Evolutionary conservation across 1,140 invertebrate genomes (phyloP), one percentile per base, ranked within the genome.

Genomic region (Polypedilum vanderplanki): DNA sequence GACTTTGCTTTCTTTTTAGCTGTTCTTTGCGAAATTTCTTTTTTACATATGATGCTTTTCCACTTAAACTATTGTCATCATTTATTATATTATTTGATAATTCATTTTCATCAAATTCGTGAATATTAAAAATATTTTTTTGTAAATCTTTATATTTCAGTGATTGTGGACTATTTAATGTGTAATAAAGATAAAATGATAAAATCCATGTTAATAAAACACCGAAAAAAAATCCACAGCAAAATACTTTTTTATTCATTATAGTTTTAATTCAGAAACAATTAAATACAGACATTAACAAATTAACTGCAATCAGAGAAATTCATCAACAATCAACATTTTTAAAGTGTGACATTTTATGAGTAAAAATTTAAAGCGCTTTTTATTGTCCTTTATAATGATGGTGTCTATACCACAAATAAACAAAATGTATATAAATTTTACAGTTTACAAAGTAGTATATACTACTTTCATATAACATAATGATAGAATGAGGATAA

Each of bases 171-270:
- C n/a, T 20, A 70, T 70, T 70, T 10, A 70, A 18, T 70, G 20
- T 10, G 17, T 70, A 70, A 20, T 70, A 70, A 9, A 70, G 65
- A 12, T 70, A 70, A 70, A 70, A 70, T 18, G 65, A 70, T 18
- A 70, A 12, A 9, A 22, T 22, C 65, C 65, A 70, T 20, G 65
- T 70, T 18, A 70, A 9, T 18, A 22, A 18, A 18, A 70, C 20
- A 7, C 65, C 65, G 5, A 70, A 18, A 18, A 70, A 22, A 18
- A 70, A 18, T 20, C 65, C 65, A 22, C 17, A 22, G 7, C 17
- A 70, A 70, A 70, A 70, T 12, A 22, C 17, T 20, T 18, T n/a
- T 10, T 70, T 70, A 70, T 70, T 70, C 65, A 70, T 70, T 20
- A 70, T 18, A 18, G 20, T 18, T 70, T 70, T 70, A 70, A 70